These are phyloP conservation scores for Nannobrachium achirus DNA, from an alignment of 2,113 vertebrate species.

Conservation along the genomic window DNA sequence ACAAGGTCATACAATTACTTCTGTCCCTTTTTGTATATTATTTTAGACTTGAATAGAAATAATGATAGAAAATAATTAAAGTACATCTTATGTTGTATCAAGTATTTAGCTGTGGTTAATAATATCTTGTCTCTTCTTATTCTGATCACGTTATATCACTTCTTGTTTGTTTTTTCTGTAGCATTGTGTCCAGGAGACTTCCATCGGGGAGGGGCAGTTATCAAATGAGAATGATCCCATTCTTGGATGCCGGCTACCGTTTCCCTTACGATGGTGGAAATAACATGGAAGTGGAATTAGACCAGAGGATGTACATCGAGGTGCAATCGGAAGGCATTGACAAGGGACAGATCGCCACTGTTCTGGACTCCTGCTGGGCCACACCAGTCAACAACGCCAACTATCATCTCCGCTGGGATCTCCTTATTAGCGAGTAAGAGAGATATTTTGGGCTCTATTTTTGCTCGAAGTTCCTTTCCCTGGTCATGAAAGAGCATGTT, in stretches of 20 bases:
- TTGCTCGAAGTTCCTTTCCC: no score
- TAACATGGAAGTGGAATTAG: conserved; percentile 43
- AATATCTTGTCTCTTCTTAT: no score
- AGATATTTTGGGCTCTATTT: conserved; percentile 4
- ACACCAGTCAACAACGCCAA: conserved; percentile 54
- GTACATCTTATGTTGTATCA: no score
- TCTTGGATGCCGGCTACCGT: conserved; percentile 57
- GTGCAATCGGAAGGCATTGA: conserved; percentile 66
- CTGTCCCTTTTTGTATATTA: no score
- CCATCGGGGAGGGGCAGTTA: conserved; percentile 57
- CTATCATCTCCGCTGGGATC: conserved; percentile 62
- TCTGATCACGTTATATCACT: neutral
- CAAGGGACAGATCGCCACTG: conserved; percentile 49
- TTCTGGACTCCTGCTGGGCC: conserved; percentile 75
- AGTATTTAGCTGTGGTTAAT: no score
- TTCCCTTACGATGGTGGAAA: conserved; percentile 23
- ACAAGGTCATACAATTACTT: no score
- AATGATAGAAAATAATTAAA: no score
- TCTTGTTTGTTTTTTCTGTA: conserved; percentile 25
- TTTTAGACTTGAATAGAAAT: no score
- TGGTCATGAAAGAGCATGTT: no score
- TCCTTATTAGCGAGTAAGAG: conserved; percentile 63
- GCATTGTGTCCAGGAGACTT: conserved; percentile 57
- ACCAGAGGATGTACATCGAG: conserved; percentile 61
- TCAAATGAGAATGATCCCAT: conserved; percentile 61